Evolutionary conservation across 37 sponge, comb jelly and placozoan species (phyloP).

Genomic region (Halichondria panicea): DNA sequence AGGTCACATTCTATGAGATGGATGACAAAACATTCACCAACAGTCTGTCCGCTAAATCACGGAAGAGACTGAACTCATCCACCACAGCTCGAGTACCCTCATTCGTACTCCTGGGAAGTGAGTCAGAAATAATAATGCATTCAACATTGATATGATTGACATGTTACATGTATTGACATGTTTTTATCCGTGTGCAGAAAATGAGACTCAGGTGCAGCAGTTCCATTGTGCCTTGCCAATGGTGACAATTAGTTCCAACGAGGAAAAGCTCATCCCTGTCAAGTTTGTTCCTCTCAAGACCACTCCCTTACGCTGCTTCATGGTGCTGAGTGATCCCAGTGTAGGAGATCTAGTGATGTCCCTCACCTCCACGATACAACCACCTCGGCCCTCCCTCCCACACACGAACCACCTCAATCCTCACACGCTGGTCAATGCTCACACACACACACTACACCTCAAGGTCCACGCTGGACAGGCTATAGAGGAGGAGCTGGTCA

Average conservation of each 20-base stretch:
- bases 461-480: conserved; percentile 22
- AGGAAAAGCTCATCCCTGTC: neutral
- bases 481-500: conserved; percentile 40
- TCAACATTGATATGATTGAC: neutral
- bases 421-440: conserved; percentile 18
- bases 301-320: conserved; percentile 33
- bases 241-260: conserved; percentile 1
- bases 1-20: conserved; percentile 32
- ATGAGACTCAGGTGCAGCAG: conserved; percentile 3
- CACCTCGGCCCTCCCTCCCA: conserved; percentile 39
- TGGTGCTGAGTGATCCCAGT: conserved; percentile 17
- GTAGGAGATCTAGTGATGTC: conserved; percentile 42
- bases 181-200: conserved; percentile 26
- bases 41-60: neutral
- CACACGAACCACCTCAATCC: conserved; percentile 9
- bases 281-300: conserved; percentile 44
- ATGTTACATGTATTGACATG: no score
- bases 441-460: conserved; percentile 47
- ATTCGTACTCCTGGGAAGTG: no score
- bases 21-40: neutral
- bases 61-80: no score
- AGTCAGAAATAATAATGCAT: neutral
- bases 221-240: conserved; percentile 4
- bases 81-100: no score
- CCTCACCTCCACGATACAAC: conserved; percentile 14